Conservation (phyloP, 1,140 invertebrate species). For the Chironomus tepperi region DNA sequence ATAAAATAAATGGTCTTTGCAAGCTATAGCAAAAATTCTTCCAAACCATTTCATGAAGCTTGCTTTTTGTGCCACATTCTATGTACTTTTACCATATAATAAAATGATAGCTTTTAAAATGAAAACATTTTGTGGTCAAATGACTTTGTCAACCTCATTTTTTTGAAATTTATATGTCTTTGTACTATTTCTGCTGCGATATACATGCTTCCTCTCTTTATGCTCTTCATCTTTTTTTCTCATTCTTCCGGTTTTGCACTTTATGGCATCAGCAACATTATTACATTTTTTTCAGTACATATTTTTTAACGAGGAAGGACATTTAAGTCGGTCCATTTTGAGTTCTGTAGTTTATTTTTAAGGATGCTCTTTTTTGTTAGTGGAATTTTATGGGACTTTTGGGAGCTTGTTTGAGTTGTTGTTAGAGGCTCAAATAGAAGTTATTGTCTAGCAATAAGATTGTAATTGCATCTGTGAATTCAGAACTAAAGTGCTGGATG, state of each 20-base stretch:
- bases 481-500: too few species aligned
- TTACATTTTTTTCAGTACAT: too few species aligned
- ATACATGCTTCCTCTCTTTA: background rate
- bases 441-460: too few species aligned
- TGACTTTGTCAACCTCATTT: slow-evolving; percentile 23
- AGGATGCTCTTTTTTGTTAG: too few species aligned
- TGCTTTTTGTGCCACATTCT: background rate
- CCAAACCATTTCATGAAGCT: slow-evolving; percentile 9
- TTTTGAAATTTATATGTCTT: slow-evolving; percentile 10
- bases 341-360: too few species aligned
- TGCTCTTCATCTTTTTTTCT: background rate
- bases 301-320: too few species aligned
- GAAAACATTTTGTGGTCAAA: slow-evolving; percentile 24
- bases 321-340: too few species aligned
- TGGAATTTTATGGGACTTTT: too few species aligned
- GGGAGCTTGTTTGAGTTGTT: too few species aligned
- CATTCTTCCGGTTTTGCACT: background rate
- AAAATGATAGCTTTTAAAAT: slow-evolving; percentile 1
- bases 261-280: too few species aligned
- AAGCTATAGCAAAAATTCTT: slow-evolving; percentile 15
- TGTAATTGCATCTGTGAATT: too few species aligned
- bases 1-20: slow-evolving; percentile 21
- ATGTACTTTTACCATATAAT: background rate
- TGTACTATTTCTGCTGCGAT: background rate
- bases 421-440: too few species aligned